These are phyloP conservation scores for Synanthedon myopaeformis DNA, from an alignment of 2,888 invertebrate genomes.

Conservation along the genomic window DNA sequence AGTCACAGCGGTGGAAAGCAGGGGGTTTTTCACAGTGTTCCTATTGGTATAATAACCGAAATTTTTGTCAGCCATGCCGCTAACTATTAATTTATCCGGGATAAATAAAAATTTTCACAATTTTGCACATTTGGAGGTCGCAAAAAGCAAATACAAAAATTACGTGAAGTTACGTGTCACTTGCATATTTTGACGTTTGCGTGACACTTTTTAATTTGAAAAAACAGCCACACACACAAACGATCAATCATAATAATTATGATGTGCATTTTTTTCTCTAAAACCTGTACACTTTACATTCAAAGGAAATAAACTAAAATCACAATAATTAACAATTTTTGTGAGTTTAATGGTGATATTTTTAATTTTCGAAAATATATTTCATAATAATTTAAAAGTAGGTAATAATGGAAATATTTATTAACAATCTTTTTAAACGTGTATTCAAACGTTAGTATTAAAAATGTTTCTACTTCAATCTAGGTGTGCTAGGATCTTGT, in stretches of 20 bases:
- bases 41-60: conserved; percentile 53
- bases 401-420: too few relatives aligned
- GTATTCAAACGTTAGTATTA: too few relatives aligned
- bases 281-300: too few relatives aligned
- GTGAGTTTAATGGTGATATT: background rate
- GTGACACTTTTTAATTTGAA: conserved; percentile 12
- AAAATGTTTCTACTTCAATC: too few relatives aligned
- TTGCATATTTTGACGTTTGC: conserved; percentile 50
- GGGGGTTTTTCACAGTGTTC: conserved; percentile 73
- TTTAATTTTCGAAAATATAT: too few relatives aligned
- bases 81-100: conserved; percentile 27
- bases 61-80: conserved; percentile 60
- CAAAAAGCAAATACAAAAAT: conserved; percentile 56
- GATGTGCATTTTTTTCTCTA: too few relatives aligned
- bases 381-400: too few relatives aligned
- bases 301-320: background rate
- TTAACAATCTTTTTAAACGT: too few relatives aligned
- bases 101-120: conserved; percentile 42
- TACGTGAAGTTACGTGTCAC: conserved; percentile 67
- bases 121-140: conserved; percentile 65
- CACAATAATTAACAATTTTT: background rate
- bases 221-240: background rate
- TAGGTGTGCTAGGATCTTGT: too few relatives aligned
- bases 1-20: conserved; percentile 79
- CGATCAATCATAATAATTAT: too few relatives aligned